Percentiles rank a stretch among this genome's conserved stretches.
Conservation (phyloP, 2,888 invertebrate genomes). For the Drosophila vallismaia region DNA sequence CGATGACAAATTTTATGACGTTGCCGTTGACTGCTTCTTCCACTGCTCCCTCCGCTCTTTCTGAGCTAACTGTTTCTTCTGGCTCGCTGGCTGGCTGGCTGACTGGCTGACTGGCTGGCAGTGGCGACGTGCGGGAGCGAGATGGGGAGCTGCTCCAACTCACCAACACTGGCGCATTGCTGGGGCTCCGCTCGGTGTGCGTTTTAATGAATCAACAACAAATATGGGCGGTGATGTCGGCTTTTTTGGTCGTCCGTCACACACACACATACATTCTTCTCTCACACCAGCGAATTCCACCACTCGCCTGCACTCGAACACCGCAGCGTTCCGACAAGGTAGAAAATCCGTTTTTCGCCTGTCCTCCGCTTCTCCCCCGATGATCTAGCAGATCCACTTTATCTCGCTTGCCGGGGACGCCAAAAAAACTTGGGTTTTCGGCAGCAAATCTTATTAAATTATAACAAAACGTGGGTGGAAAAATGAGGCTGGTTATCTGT, state of each 20-base stretch:
- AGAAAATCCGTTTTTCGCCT: not conserved
- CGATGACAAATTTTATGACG: constrained; percentile 78
- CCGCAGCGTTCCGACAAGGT: constrained; percentile 9
- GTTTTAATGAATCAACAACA: constrained; percentile 81
- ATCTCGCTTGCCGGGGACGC: constrained; percentile 4
- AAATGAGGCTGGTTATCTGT: constrained; percentile 13
- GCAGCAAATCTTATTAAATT: constrained; percentile 38
- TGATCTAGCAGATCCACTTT: not conserved
- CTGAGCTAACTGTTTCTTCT: constrained; percentile 74
- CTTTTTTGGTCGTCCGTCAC: constrained; percentile 77
- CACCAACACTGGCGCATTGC: constrained; percentile 56
- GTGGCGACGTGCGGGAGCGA: constrained; percentile 48
- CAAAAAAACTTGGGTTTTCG: constrained; percentile 19
- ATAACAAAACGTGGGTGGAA: constrained; percentile 36
- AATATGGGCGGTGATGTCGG: constrained; percentile 79
- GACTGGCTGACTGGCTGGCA: constrained; percentile 26
- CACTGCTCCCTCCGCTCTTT: constrained; percentile 67
- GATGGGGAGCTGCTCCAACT: constrained; percentile 68
- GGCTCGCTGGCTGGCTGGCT: constrained; percentile 22
- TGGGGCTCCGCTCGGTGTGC: constrained; percentile 12
- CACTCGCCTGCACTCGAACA: constrained; percentile 49
- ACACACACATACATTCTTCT: constrained; percentile 53
- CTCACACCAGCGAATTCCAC: constrained; percentile 63
- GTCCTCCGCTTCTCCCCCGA: not conserved
- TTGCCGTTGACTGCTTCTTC: constrained; percentile 57